Evolutionary conservation across 2,113 vertebrate genomes (phyloP).

Genomic region (Callithrix jacchus): DNA sequence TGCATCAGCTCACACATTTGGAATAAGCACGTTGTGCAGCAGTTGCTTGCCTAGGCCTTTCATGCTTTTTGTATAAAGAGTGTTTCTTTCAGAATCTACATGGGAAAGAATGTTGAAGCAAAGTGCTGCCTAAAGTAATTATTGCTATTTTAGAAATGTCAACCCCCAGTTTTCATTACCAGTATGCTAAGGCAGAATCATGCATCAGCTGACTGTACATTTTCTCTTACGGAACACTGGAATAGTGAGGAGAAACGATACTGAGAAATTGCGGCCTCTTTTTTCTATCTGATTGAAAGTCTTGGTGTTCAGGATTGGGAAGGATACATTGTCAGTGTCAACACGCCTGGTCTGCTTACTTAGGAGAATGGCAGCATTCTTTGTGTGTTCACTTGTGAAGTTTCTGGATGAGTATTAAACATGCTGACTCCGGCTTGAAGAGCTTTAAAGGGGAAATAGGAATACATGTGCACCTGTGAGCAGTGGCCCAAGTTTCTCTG

Average conservation of each 20-base stretch:
- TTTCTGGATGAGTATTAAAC: background rate
- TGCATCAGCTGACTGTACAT: background rate
- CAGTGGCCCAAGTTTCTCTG: background rate
- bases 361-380: background rate
- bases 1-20: background rate
- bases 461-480: accelerated
- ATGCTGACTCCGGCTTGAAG: background rate
- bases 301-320: background rate
- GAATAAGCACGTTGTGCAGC: background rate
- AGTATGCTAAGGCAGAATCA: background rate
- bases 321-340: background rate
- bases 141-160: background rate
- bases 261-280: background rate
- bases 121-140: background rate
- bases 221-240: background rate
- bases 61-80: background rate
- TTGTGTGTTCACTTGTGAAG: background rate
- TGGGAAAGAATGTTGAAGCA: background rate
- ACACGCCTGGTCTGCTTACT: background rate
- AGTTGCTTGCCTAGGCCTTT: background rate
- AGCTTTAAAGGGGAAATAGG: background rate
- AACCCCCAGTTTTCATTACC: background rate
- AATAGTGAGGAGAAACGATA: background rate
- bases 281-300: background rate
- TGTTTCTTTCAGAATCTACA: background rate